These are phyloP conservation scores for Phainopepla nitens DNA, from an alignment of 2,113 vertebrate genomes.

Conservation along the genomic window DNA sequence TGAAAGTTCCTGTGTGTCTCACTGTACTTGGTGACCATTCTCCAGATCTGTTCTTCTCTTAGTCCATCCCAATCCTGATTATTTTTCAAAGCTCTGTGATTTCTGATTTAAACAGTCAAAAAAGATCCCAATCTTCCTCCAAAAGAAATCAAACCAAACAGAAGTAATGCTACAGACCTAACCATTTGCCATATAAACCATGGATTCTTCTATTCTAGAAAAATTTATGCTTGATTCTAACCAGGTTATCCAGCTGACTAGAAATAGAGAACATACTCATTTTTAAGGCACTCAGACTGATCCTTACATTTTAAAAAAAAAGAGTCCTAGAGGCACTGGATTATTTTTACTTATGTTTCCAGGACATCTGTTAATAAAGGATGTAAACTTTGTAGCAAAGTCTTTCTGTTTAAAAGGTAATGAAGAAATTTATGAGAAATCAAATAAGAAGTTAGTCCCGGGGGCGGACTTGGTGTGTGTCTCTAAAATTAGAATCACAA, in stretches of 20 bases:
- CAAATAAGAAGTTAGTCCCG: background rate
- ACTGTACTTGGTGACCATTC: rapidly evolving
- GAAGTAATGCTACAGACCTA: background rate
- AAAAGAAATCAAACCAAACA: background rate
- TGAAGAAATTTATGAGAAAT: background rate
- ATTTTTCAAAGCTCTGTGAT: background rate
- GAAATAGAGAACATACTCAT: background rate
- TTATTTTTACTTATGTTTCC: background rate
- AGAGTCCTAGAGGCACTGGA: background rate
- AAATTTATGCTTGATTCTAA: background rate
- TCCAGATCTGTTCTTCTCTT: background rate
- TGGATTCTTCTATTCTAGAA: background rate
- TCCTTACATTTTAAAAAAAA: background rate
- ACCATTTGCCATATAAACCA: background rate
- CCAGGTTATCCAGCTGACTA: background rate
- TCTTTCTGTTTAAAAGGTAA: background rate
- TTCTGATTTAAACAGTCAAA: background rate
- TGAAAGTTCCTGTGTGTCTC: rapidly evolving
- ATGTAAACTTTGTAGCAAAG: background rate
- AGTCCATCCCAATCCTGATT: background rate
- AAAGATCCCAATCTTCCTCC: background rate
- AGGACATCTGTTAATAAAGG: background rate
- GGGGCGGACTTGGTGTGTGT: background rate
- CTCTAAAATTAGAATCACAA: background rate
- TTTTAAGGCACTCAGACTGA: background rate